Evolutionary conservation across 1,140 invertebrate genomes (phyloP).

Genomic region (Neoseiulus cucumeris): DNA sequence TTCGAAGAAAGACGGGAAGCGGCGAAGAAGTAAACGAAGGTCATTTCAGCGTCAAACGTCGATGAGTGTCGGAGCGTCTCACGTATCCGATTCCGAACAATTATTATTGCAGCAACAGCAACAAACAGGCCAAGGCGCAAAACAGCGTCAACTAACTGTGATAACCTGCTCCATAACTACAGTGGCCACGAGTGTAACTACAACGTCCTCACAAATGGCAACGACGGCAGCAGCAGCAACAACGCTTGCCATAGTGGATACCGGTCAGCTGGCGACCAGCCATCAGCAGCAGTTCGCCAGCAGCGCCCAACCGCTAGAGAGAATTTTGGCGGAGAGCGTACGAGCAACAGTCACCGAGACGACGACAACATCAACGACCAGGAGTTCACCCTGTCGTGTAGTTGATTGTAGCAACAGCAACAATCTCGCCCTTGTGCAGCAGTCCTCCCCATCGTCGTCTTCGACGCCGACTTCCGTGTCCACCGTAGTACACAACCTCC

Average conservation of each 20-base stretch:
- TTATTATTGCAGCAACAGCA: too few species aligned
- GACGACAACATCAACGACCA: neutral
- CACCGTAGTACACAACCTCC: neutral
- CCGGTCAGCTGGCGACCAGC: too few species aligned
- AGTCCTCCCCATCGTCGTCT: neutral
- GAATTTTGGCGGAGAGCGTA: neutral
- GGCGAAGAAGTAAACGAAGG: neutral
- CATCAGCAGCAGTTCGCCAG: neutral
- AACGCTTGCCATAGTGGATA: too few species aligned
- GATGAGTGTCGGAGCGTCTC: neutral
- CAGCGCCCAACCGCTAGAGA: neutral
- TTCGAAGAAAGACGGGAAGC: neutral
- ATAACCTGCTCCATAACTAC: neutral
- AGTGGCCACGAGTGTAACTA: neutral
- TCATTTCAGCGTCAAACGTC: constrained; percentile 4
- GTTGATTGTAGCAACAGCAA: neutral
- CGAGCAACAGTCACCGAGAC: neutral
- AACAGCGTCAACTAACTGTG: constrained; percentile 8
- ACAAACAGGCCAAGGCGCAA: neutral
- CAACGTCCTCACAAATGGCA: neutral
- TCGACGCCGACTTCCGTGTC: neutral
- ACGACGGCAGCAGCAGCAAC: neutral
- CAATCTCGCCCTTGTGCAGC: constrained; percentile 3
- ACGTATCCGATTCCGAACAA: neutral
- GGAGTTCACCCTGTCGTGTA: neutral